Conservation (phyloP, 2,113 vertebrate genomes). For the Urocynchramus pylzowi region DNA sequence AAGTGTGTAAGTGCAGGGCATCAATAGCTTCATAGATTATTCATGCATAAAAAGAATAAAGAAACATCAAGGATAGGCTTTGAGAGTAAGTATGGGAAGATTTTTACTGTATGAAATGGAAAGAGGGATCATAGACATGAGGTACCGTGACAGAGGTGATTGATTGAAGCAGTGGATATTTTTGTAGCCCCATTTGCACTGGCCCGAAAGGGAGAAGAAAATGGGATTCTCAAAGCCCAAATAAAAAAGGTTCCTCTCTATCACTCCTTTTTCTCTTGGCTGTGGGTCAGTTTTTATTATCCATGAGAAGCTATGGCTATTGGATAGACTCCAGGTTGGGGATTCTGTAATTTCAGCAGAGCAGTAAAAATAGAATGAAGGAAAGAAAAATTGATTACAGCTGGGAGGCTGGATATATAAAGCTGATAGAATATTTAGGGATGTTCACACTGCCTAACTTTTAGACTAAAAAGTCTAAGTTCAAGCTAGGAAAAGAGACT, state of each 20-base stretch:
- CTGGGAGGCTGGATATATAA: not conserved
- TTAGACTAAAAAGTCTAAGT: not conserved
- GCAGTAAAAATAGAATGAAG: not conserved
- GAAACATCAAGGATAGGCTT: not conserved
- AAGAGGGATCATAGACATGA: not conserved
- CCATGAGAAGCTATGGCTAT: not conserved
- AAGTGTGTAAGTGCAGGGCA: not conserved
- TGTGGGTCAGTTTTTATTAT: constrained; percentile 26
- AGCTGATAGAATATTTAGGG: not conserved
- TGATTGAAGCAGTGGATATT: not conserved
- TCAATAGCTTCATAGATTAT: constrained; percentile 30
- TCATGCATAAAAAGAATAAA: constrained; percentile 19
- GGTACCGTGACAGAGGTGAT: not conserved
- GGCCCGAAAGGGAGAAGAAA: not conserved
- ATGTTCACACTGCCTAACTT: not conserved
- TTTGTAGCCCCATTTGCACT: not conserved
- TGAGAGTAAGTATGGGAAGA: not conserved
- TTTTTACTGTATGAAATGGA: not conserved
- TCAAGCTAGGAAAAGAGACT: not conserved
- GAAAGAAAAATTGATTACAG: constrained; percentile 1
- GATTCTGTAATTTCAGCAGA: constrained; percentile 19
- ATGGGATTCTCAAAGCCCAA: not conserved
- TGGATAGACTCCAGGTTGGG: not conserved
- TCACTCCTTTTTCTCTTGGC: not conserved
- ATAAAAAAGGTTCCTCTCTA: not conserved